Evolutionary conservation across 2,797 vertebrate species (phyloP).

Genomic region (Tragopan temminckii): DNA sequence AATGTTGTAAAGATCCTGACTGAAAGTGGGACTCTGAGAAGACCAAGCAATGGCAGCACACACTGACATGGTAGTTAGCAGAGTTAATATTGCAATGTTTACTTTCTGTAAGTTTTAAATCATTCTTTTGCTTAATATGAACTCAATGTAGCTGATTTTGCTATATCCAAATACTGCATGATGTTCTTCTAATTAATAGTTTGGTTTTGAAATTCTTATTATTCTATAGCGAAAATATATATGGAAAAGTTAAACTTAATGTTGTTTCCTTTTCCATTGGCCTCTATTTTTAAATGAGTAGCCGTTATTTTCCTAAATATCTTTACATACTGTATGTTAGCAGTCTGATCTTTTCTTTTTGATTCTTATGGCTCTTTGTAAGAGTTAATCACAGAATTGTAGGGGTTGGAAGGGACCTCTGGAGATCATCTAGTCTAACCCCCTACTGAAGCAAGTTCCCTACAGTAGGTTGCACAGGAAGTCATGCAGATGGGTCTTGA

Average conservation of each 20-base stretch:
- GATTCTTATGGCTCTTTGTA: not conserved
- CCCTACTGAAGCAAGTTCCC: not conserved
- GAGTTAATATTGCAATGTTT: not conserved
- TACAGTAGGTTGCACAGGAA: too few relatives aligned
- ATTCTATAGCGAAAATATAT: not conserved
- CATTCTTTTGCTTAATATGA: not conserved
- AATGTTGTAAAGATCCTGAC: constrained; percentile 63
- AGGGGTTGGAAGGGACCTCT: not conserved
- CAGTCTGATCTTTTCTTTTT: not conserved
- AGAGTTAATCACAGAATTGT: not conserved
- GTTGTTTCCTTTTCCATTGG: not conserved
- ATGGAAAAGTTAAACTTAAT: not conserved
- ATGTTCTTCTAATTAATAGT: not conserved
- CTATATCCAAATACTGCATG: not conserved
- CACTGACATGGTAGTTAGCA: not conserved
- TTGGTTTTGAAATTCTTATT: not conserved
- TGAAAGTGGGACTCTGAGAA: constrained; percentile 63
- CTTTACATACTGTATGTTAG: not conserved
- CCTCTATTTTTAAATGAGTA: not conserved
- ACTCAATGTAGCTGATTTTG: not conserved
- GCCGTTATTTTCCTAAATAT: not conserved
- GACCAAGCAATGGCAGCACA: constrained; percentile 2
- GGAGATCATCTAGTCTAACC: not conserved
- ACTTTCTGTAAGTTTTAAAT: not conserved
- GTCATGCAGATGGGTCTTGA: too few relatives aligned